Conservation (phyloP, 2,113 vertebrate species). For the Sceloporus tristichus region DNA sequence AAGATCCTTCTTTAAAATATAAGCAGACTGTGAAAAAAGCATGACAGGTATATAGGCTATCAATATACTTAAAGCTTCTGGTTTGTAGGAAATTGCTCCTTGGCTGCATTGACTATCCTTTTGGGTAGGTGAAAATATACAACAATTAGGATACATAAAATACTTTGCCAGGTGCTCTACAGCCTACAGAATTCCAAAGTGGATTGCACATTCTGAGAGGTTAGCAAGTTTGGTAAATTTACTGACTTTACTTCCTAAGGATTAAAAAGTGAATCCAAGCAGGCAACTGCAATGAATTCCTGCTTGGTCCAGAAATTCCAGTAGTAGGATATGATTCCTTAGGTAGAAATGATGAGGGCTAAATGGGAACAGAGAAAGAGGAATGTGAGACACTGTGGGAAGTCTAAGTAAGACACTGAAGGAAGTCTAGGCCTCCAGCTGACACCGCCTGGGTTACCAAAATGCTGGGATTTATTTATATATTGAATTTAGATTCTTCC, state of each 20-base stretch:
- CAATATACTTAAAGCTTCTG: constrained; percentile 49
- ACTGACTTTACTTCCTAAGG: not conserved
- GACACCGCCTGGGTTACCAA: not conserved
- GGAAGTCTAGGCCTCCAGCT: not conserved
- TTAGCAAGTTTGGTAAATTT: constrained; percentile 24
- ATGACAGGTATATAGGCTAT: constrained; percentile 40
- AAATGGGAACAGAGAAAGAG: not conserved
- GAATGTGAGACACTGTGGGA: too few relatives aligned
- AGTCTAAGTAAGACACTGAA: not conserved
- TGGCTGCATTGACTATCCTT: constrained; percentile 49
- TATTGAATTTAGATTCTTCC: not conserved
- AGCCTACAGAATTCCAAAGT: constrained; percentile 37
- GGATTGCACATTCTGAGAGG: constrained; percentile 31
- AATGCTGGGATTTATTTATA: not conserved
- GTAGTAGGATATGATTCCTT: not conserved
- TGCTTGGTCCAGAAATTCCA: not conserved
- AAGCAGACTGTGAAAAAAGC: constrained; percentile 24
- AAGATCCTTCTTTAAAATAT: constrained; percentile 34
- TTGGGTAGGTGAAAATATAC: constrained; percentile 43
- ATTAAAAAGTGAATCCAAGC: not conserved
- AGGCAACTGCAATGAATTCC: too few relatives aligned
- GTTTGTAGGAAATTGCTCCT: constrained; percentile 37
- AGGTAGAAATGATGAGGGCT: not conserved
- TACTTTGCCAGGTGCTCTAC: constrained; percentile 29
- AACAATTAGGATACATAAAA: constrained; percentile 34